Percentiles rank a stretch among this genome's conserved stretches.
Evolutionary conservation across 2,113 vertebrate genomes (phyloP).

Genomic region (Gracilinanus agilis): DNA sequence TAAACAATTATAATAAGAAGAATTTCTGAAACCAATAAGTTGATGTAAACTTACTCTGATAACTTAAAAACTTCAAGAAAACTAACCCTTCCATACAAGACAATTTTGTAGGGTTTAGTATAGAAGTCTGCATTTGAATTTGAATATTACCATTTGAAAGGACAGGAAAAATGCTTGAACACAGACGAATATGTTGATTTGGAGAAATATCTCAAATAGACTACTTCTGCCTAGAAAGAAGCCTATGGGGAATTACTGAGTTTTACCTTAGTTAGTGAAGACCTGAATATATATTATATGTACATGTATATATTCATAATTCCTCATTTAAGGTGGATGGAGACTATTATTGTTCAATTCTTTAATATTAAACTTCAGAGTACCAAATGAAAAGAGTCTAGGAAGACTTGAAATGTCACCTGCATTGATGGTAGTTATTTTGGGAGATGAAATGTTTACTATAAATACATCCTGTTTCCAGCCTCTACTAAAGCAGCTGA

Average conservation of each 20-base stretch:
- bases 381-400: not conserved
- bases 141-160: slow-evolving; percentile 2
- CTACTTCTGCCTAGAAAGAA: slow-evolving; percentile 51
- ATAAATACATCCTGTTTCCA: slow-evolving; percentile 70
- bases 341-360: not conserved
- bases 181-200: not conserved
- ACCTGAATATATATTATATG: not conserved
- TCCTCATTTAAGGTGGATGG: slow-evolving; percentile 3
- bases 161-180: slow-evolving; percentile 24
- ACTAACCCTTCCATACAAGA: not conserved
- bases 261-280: slow-evolving; percentile 39
- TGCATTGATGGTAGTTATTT: slow-evolving; percentile 70
- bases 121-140: not conserved
- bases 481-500: slow-evolving; percentile 63
- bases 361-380: not conserved
- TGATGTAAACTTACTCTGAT: not conserved
- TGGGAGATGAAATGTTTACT: slow-evolving; percentile 63
- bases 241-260: not conserved
- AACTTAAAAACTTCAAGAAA: slow-evolving; percentile 28
- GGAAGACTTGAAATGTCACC: slow-evolving; percentile 18
- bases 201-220: slow-evolving; percentile 40
- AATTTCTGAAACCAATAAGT: not conserved
- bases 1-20: not conserved
- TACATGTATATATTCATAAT: not conserved
- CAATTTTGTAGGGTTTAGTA: not conserved